These are phyloP conservation scores for Corydoras maculifer DNA, from an alignment of 2,113 vertebrate genomes.

Conservation along the genomic window DNA sequence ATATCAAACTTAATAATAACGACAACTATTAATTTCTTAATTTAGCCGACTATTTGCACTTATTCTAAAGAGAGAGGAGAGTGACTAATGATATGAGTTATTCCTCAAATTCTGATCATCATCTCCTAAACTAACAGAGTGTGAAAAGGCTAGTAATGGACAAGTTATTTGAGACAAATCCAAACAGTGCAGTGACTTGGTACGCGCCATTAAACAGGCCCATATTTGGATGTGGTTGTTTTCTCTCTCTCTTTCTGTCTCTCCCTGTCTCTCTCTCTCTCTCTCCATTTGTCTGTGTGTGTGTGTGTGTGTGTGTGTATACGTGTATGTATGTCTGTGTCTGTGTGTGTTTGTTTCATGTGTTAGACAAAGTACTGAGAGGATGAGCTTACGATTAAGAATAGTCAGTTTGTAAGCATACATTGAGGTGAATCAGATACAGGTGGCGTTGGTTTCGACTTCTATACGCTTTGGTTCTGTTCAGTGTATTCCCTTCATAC, in stretches of 20 bases:
- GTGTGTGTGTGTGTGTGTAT: constrained; percentile 2
- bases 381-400: neutral
- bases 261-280: neutral
- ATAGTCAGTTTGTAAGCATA: neutral
- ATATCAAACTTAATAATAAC: no score
- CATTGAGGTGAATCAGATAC: neutral
- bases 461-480: no score
- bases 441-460: no score
- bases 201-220: constrained; percentile 28
- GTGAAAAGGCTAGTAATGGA: constrained; percentile 20
- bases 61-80: no score
- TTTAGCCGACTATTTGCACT: no score
- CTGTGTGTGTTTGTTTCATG: no score
- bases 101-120: neutral
- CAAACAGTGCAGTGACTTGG: constrained; percentile 7
- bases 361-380: neutral
- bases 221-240: constrained; percentile 25
- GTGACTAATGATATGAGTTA: neutral
- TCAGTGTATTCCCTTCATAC: no score
- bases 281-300: neutral
- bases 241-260: neutral
- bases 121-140: neutral
- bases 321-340: neutral
- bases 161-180: constrained; percentile 17
- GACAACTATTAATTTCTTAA: no score